Conservation (phyloP, 1,140 invertebrate species). For the Caenorhabditis brenneri region DNA sequence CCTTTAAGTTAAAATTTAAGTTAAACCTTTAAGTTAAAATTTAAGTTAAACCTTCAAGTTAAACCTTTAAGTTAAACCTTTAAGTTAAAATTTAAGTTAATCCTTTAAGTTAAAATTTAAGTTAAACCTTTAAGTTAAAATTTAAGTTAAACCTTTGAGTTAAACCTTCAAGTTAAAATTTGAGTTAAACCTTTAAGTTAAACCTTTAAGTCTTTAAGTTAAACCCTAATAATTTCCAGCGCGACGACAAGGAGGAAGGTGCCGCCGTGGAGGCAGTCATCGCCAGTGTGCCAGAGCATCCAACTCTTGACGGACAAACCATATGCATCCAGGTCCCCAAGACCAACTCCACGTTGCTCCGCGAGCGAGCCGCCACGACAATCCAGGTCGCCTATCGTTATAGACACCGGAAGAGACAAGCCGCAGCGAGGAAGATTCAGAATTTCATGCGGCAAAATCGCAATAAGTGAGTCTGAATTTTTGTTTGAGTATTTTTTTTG, state of each 20-base stretch:
- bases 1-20: too few species aligned
- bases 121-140: too few species aligned
- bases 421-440: conserved; percentile 53
- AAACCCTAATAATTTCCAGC: background rate
- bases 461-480: conserved; percentile 35
- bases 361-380: conserved; percentile 50
- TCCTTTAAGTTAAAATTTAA: too few species aligned
- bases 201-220: background rate
- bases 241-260: conserved; percentile 33
- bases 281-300: conserved; percentile 48
- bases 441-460: conserved; percentile 52
- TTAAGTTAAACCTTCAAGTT: too few species aligned
- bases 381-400: conserved; percentile 51
- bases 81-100: too few species aligned
- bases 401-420: conserved; percentile 51
- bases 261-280: conserved; percentile 31
- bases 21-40: too few species aligned
- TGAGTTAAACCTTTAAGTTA: too few species aligned
- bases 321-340: conserved; percentile 51
- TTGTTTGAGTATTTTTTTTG: background rate
- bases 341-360: conserved; percentile 42
- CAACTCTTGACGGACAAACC: conserved; percentile 48
- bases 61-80: too few species aligned
- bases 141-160: too few species aligned
- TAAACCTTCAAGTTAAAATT: too few species aligned